Base-by-base conservation (phyloP, 2,113 vertebrate species). In the Nestor notabilis region DNA sequence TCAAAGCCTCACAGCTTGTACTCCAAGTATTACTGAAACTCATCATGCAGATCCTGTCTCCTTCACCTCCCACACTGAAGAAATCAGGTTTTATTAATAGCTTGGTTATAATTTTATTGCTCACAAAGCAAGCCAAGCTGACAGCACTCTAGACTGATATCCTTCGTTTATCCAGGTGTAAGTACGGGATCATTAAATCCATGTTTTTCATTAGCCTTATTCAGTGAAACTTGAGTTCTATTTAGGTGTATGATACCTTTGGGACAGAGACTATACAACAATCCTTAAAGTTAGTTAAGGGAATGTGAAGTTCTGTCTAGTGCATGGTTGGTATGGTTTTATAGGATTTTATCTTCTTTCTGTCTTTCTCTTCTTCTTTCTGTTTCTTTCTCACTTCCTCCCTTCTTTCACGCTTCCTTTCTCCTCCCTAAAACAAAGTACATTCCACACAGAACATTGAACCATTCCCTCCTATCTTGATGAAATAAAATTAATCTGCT, bases 141-240 rank as follows among this genome's bases (percentile, higher is more conserved):
- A 49, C 70, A 95, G 90, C 9, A 49, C n/a, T 61, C 11, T 44
- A 76, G 75, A 61, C 87, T 69, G 63, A 63, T 80, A 69, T 20
- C 49, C 63, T 74, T 72, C 94, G 58, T 95, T 91, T 94, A 77
- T 82, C 84, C 52, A 69, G 41, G 28, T 94, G 23, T 61, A 90
- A 85, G 70, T 53, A 77, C 25, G 72, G 75, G 85, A 77, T 86
- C 87, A 85, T 95, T 94, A 96, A 97, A 53, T 88, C 49, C 23
- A 23, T 46, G 52, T 37, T 77, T 94, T 93, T 70, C 41, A 88
- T 94, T 50, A 91, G 76, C 44, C 53, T 28, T 79, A 8, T 87
- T 91, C 81, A 50, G 37, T 83, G 39, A 92, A 91, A 76, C 33
- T 90, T 24, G 63, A 77, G 44, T 8, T 91, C 29, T 37, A 4